These are phyloP conservation scores for Lithosia quadra DNA, from an alignment of 2,888 invertebrate genomes.

Conservation along the genomic window DNA sequence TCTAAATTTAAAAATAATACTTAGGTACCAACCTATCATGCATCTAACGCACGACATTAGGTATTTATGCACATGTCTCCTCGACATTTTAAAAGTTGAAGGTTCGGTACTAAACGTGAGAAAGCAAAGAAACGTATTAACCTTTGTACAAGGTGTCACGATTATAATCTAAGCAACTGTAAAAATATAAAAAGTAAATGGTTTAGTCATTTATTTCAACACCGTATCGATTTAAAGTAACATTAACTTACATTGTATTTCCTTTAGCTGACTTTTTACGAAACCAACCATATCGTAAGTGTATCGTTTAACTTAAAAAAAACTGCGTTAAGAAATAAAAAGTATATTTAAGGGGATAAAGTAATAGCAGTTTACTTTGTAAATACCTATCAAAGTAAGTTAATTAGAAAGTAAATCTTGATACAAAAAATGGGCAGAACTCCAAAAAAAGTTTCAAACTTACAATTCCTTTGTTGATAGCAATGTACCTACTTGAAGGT, in stretches of 20 bases:
- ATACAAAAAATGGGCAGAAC: not conserved
- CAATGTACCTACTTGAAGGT: not conserved
- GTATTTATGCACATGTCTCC: slow-evolving; percentile 20
- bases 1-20: not conserved
- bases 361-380: not conserved
- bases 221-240: not conserved
- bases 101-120: slow-evolving; percentile 29
- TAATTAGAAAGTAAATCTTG: slow-evolving; percentile 1
- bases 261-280: not conserved
- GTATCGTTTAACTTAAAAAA: not conserved
- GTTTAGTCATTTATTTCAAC: slow-evolving; percentile 26
- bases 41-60: not conserved
- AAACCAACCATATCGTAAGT: not conserved
- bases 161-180: slow-evolving; percentile 68
- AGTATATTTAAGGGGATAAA: not conserved
- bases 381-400: not conserved
- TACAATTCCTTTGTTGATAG: not conserved
- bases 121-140: slow-evolving; percentile 55
- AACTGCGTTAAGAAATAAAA: not conserved
- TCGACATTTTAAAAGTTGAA: slow-evolving; percentile 48
- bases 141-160: slow-evolving; percentile 61
- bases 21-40: not conserved
- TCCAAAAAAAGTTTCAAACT: not conserved
- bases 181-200: slow-evolving; percentile 41
- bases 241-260: not conserved